A percentile compares a stretch with the other conserved stretches of the same genome.
phyloP scores from a whole-genome alignment of 2,113 vertebrate genomes.

The Corythornis vintsioides region DNA sequence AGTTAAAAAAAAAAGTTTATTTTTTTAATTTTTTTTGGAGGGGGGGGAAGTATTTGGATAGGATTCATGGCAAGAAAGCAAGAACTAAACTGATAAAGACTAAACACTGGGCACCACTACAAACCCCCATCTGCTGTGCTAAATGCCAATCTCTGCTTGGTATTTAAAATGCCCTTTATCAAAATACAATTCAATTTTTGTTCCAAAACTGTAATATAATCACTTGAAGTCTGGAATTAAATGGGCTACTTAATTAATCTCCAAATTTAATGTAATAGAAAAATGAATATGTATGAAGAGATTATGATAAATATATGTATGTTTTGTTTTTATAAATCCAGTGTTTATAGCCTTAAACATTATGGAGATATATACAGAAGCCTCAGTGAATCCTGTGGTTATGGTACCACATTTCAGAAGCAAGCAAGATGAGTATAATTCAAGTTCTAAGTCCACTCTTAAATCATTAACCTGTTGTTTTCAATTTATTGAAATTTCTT shows the following conservation, averaged over 20 bases:
- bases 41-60: neutral
- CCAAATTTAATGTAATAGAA: neutral
- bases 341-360: constrained; percentile 16
- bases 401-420: neutral
- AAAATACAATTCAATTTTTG: constrained; percentile 58
- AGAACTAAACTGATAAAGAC: constrained; percentile 62
- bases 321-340: neutral
- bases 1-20: neutral
- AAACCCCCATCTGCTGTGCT: constrained; percentile 54
- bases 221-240: constrained; percentile 14
- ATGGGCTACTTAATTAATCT: constrained; percentile 1
- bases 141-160: constrained; percentile 64
- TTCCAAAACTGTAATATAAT: constrained; percentile 45
- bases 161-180: constrained; percentile 66
- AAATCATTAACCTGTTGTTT: neutral
- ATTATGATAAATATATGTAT: neutral
- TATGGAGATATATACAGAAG: neutral
- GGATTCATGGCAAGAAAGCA: constrained; percentile 39
- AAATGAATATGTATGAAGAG: neutral
- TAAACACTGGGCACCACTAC: constrained; percentile 58
- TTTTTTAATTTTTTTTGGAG: neutral
- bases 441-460: neutral
- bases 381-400: neutral
- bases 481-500: neutral
- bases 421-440: neutral